These are phyloP conservation scores for Hydrochoerus hydrochaeris DNA, from an alignment of 2,113 vertebrate genomes.

Conservation along the genomic window DNA sequence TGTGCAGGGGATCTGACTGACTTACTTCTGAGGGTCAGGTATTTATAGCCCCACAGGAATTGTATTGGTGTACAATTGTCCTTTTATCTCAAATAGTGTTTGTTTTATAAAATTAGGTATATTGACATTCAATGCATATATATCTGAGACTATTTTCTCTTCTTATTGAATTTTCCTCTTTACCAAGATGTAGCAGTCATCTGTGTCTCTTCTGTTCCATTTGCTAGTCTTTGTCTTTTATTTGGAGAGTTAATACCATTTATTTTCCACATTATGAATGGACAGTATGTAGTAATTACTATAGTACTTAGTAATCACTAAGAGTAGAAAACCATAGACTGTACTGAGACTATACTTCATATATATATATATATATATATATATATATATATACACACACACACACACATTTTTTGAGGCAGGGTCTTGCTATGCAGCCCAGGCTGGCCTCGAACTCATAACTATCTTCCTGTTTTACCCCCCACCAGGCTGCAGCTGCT, in stretches of 20 bases:
- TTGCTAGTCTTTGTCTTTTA: background rate
- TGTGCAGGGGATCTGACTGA: too few species aligned
- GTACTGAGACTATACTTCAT: background rate
- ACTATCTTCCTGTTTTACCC: background rate
- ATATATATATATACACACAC: background rate
- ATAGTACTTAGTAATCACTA: too few species aligned
- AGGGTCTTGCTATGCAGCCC: background rate
- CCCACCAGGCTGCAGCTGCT: background rate
- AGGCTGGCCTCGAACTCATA: background rate
- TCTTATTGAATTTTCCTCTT: background rate
- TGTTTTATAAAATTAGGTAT: background rate
- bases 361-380: background rate
- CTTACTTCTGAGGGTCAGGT: background rate
- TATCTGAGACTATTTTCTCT: background rate
- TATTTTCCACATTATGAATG: background rate
- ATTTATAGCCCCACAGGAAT: background rate
- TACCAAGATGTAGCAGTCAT: background rate
- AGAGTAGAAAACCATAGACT: too few species aligned
- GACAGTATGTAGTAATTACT: background rate
- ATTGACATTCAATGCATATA: too few species aligned
- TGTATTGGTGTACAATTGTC: background rate
- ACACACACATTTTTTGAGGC: background rate
- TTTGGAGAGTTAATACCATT: background rate
- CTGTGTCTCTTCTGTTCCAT: background rate
- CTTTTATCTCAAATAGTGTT: background rate